Percentiles rank a stretch among this genome's conserved stretches.
Conservation (phyloP, 2,888 invertebrate genomes). For the Peribatodes rhomboidaria region DNA sequence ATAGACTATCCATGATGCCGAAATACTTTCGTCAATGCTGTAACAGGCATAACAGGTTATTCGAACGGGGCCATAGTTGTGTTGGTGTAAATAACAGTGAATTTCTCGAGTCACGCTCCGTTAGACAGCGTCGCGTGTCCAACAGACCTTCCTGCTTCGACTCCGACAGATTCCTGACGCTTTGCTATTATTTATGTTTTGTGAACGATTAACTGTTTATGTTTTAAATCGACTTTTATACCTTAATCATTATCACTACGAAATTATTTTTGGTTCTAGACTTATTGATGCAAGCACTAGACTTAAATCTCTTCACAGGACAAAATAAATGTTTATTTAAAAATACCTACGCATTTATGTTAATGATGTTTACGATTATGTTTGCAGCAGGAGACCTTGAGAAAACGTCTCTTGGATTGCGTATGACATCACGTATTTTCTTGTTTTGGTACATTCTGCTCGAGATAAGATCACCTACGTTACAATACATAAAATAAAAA, state of each 20-base stretch:
- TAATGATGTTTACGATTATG: conserved; percentile 29
- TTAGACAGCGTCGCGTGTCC: conserved; percentile 79
- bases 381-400: conserved; percentile 24
- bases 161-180: conserved; percentile 63
- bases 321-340: conserved; percentile 17
- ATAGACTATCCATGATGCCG: conserved; percentile 53
- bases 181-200: conserved; percentile 48
- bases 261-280: not conserved
- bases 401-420: conserved; percentile 30
- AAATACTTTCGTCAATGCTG: conserved; percentile 72
- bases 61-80: conserved; percentile 65
- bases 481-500: conserved; percentile 1
- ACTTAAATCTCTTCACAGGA: not conserved
- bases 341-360: conserved; percentile 21
- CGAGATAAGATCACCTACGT: conserved; percentile 17
- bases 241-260: not conserved
- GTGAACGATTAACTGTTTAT: conserved; percentile 32
- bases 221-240: not conserved
- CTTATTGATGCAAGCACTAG: not conserved
- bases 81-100: conserved; percentile 82
- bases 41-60: conserved; percentile 79
- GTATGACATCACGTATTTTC: conserved; percentile 30
- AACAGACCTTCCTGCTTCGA: conserved; percentile 74
- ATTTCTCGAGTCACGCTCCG: conserved; percentile 83
- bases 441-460: conserved; percentile 24